Evolutionary conservation across 1,140 invertebrate genomes (phyloP), one percentile per base, ranked within the genome.

Genomic region (Brachionus rotundiformis): DNA sequence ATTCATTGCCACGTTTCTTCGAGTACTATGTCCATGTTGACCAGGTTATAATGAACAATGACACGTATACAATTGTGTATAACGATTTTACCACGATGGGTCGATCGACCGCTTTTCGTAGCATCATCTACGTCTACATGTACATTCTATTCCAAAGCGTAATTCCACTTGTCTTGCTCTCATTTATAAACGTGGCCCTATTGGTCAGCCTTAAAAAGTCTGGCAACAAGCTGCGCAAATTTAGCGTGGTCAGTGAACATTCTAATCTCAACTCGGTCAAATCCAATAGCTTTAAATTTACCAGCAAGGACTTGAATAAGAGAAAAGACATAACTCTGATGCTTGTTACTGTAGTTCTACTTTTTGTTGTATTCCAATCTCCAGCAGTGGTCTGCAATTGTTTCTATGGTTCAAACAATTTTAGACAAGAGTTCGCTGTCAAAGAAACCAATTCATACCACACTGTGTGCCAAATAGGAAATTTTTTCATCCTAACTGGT

Each of bases 1-100:
- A 81, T 47, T 41, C 79, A n/a, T 19, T 81, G 5, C 87, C 87
- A 27, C 82, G 85, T 39, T 87, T 86, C 81, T 85, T 88, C 65
- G 88, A 88, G 81, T 88, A 87, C 75, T 82, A 84, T 49, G 59
- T 54, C 0, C 33, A 81, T 29, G 25, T 59, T 10, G 79, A 81
- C 5, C 33, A 59, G 25, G 31, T 79, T 3, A 11, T 11, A 33
- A 79, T 39, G 44, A 73, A 27, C 68, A 79, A 54, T 41, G 76
- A 79, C 16, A 59, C 76, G 3, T 79, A 39, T 27, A 27, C 19
- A 54, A 25, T 59, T 33, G 36, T 79, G 11, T 31, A 79, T 19
- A 59, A 59, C 23, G 76, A 79, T 59, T 79, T 79, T 8, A 79
- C 76, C 16, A n/a, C 11, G 7, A 54, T 79, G 25, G 76, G 76